Base-by-base conservation (phyloP, 2,797 vertebrate species). In the Echiichthys vipera region DNA sequence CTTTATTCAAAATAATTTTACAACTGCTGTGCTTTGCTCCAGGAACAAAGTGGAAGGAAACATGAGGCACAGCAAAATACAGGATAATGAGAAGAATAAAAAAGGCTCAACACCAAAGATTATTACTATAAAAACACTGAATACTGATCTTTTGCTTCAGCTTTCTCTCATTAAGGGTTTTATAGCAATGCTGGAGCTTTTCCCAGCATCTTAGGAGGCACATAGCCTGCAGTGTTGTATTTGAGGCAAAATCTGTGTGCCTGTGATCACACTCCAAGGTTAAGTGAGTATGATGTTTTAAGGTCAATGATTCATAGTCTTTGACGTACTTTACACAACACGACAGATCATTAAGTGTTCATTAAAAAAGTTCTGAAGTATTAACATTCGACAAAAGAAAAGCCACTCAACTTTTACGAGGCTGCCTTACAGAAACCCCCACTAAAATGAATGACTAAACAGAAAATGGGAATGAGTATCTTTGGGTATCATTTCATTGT, bases 101-200 rank as follows among this genome's bases (percentile, higher is more conserved):
- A 20, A 56, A 20, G 7, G 9, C 22, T 40, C 8, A 71, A 69
- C 61, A 54, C 17, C 40, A 54, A 71, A 57, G 51, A 68, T 39
- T 46, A 71, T 24, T 22, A 2, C 34, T 45, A 3, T 61, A 3
- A 54, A 73, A 50, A 40, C 17, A 34, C 18, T 5, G 49, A 9
- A 22, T 17, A 51, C 58, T 39, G 20, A 76, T 49, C 2, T 18
- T 62, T 73, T 56, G 25, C 56, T 63, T 30, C 5, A 68, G 18
- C 37, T 73, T 62, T 61, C 11, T 68, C 68, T 88, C 62, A 84
- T 89, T 80, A 79, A 34, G 56, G 54, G 37, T 85, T 91, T 90
- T 78, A 82, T 71, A 36, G 66, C 20, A 71, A 56, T 32, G 67
- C 47, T 82, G 78, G 78, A 82, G 22, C 9, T 42, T 54, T 87